phyloP scores from a whole-genome alignment of 2,797 vertebrate genomes.

The Melopsittacus undulatus region DNA sequence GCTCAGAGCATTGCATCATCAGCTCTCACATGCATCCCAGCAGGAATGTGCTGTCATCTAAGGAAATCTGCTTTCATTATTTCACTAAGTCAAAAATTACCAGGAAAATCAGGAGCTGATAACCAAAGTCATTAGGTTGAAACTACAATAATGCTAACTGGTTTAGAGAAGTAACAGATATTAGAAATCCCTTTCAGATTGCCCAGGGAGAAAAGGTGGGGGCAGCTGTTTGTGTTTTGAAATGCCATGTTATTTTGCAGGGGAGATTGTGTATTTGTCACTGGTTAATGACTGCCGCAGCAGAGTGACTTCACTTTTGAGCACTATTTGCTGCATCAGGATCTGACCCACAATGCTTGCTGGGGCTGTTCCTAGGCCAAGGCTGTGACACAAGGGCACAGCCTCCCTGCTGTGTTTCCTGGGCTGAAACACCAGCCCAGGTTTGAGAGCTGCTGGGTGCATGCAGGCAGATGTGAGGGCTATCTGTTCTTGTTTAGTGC shows the following conservation, averaged over 20 bases:
- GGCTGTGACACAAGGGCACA: not conserved
- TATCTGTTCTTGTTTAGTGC: not conserved
- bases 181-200: not conserved
- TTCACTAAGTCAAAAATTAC: not conserved
- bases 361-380: not conserved
- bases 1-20: not conserved
- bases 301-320: not conserved
- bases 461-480: not conserved
- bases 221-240: not conserved
- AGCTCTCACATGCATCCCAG: rapidly evolving
- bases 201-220: not conserved
- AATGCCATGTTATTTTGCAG: not conserved
- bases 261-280: not conserved
- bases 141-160: not conserved
- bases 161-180: not conserved
- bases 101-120: not conserved
- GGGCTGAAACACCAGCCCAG: rapidly evolving
- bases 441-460: not conserved
- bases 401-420: rapidly evolving
- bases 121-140: not conserved
- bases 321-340: not conserved
- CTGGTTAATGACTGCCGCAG: not conserved
- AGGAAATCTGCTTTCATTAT: not conserved
- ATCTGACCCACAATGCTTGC: rapidly evolving
- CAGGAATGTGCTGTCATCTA: not conserved